Percentiles rank a stretch among this genome's conserved stretches.
phyloP scores from a whole-genome alignment of 2,888 invertebrate genomes.

The Ophion slaviceki region DNA sequence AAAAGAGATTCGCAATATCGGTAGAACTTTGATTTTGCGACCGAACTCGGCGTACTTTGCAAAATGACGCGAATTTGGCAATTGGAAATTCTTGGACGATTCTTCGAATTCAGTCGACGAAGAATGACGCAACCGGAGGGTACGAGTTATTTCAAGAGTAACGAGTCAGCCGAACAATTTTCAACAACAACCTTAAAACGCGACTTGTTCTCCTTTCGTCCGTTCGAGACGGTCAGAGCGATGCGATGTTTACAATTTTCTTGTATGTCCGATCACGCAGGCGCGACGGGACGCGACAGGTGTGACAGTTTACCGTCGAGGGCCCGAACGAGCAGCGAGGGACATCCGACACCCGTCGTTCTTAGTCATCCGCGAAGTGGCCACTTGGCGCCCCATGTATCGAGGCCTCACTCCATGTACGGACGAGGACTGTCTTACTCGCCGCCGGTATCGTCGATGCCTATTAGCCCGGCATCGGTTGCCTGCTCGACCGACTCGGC shows the following conservation, averaged over 20 bases:
- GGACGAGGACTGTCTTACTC: constrained; percentile 84
- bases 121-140: neutral
- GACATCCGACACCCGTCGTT: constrained; percentile 81
- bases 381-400: constrained; percentile 83
- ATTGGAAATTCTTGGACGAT: neutral
- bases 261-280: constrained; percentile 70
- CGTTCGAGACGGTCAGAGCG: neutral
- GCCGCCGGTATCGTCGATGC: constrained; percentile 85
- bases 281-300: constrained; percentile 87
- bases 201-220: neutral
- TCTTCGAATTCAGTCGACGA: neutral
- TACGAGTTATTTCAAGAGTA: neutral
- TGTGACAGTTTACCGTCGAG: constrained; percentile 94
- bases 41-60: too few relatives aligned
- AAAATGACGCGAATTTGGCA: neutral
- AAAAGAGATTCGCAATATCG: too few relatives aligned
- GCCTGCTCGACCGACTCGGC: constrained; percentile 88
- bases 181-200: neutral
- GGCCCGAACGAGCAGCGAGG: constrained; percentile 88
- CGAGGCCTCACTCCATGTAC: constrained; percentile 84
- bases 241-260: neutral
- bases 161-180: neutral
- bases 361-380: constrained; percentile 81
- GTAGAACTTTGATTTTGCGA: too few relatives aligned
- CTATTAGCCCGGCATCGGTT: constrained; percentile 87